A percentile compares a stretch with the other conserved stretches of the same genome.
Conservation (phyloP, 2,888 invertebrate species). For the Pollenia angustigena region DNA sequence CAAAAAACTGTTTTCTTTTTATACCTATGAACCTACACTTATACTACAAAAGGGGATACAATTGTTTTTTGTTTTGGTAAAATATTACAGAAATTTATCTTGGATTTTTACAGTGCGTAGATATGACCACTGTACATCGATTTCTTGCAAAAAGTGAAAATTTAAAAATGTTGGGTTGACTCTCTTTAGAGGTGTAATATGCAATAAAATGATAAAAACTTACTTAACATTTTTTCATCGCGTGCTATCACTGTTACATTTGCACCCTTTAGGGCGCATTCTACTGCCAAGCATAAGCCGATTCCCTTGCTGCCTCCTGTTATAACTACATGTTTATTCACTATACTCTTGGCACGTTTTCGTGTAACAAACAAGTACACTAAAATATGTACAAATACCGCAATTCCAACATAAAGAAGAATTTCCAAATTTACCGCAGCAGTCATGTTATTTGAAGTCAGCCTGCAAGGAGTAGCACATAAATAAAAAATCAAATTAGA, state of each 20-base stretch:
- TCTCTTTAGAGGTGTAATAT: too few relatives aligned
- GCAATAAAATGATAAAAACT: constrained; percentile 76
- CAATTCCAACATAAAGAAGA: constrained; percentile 77
- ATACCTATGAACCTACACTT: too few relatives aligned
- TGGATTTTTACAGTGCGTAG: too few relatives aligned
- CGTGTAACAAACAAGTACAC: constrained; percentile 80
- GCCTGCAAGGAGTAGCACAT: constrained; percentile 32
- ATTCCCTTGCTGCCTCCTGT: constrained; percentile 99
- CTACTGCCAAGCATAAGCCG: constrained; percentile 92
- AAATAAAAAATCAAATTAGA: constrained; percentile 18
- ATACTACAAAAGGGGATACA: too few relatives aligned
- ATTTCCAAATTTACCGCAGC: constrained; percentile 77
- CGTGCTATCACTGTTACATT: constrained; percentile 96
- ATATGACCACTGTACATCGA: too few relatives aligned
- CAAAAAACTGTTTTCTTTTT: too few relatives aligned
- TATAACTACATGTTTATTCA: constrained; percentile 88
- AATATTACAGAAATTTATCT: too few relatives aligned
- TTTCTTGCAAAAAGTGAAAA: too few relatives aligned
- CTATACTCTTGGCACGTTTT: constrained; percentile 79
- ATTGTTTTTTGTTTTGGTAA: too few relatives aligned
- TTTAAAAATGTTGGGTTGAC: too few relatives aligned
- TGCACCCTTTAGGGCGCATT: constrained; percentile 92
- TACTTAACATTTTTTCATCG: constrained; percentile 88
- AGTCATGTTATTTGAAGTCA: constrained; percentile 28
- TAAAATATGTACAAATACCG: constrained; percentile 78